phyloP scores from a whole-genome alignment of 2,113 vertebrate species.

The Zosterops lateralis region DNA sequence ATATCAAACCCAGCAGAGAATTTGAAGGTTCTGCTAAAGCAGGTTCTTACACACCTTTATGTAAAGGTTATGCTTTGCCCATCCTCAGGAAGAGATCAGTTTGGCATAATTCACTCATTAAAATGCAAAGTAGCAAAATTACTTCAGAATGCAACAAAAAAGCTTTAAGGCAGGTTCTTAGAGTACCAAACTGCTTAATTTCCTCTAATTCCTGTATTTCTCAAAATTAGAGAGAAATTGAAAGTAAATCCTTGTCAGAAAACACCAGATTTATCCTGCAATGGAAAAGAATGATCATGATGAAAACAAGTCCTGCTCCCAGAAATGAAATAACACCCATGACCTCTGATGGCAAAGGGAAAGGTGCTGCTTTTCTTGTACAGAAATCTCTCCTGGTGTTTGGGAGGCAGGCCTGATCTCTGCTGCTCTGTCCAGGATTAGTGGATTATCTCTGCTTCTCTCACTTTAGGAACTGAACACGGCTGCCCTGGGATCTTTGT shows the following conservation, averaged over 20 bases:
- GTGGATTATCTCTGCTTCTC: constrained; percentile 86
- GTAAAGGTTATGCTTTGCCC: not conserved
- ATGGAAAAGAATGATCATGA: constrained; percentile 4
- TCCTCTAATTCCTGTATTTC: not conserved
- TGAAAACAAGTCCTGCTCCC: not conserved
- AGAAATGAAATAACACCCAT: constrained; percentile 34
- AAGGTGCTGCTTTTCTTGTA: constrained; percentile 85
- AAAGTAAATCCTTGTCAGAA: not conserved
- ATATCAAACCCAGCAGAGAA: not conserved
- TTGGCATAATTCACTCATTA: not conserved
- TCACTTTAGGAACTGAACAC: constrained; percentile 80
- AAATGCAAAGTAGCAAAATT: not conserved
- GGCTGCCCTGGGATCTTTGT: constrained; percentile 90
- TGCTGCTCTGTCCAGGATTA: constrained; percentile 83
- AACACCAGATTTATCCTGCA: constrained; percentile 27
- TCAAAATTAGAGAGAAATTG: not conserved
- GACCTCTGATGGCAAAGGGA: constrained; percentile 78
- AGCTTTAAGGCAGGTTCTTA: not conserved
- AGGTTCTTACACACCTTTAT: not conserved
- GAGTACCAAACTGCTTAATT: not conserved
- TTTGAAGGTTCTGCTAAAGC: not conserved
- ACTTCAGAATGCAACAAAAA: not conserved
- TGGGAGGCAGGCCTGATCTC: constrained; percentile 82
- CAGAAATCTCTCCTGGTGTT: constrained; percentile 80
- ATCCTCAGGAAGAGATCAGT: not conserved